Conservation (phyloP, 2,888 invertebrate species). For the Tridacna gigas region DNA sequence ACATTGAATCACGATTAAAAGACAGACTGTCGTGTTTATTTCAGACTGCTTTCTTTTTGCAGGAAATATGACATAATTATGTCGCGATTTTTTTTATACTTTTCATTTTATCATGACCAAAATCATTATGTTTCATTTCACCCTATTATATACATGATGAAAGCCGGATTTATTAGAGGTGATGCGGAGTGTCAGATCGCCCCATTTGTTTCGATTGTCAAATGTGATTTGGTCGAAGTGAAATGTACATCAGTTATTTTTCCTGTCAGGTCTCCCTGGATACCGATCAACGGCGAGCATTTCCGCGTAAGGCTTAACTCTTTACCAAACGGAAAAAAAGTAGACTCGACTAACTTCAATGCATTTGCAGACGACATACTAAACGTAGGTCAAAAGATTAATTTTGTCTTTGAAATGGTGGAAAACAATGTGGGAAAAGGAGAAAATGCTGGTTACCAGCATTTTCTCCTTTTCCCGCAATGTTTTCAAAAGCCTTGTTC, state of each 20-base stretch:
- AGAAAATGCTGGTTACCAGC: too few relatives aligned
- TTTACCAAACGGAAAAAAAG: too few relatives aligned
- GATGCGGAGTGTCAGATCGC: constrained; percentile 49
- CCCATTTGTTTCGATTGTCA: constrained; percentile 64
- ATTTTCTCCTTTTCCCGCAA: too few relatives aligned
- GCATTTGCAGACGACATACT: too few relatives aligned
- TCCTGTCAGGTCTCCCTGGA: constrained; percentile 56
- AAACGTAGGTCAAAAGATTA: too few relatives aligned
- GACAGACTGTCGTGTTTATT: background rate
- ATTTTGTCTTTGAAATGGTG: too few relatives aligned
- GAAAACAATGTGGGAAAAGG: too few relatives aligned
- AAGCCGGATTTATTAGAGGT: constrained; percentile 54
- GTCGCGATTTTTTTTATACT: background rate
- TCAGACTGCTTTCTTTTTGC: background rate
- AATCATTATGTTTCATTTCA: background rate
- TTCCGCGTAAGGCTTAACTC: background rate
- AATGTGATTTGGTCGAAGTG: constrained; percentile 60
- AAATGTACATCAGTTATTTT: constrained; percentile 59
- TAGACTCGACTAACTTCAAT: too few relatives aligned
- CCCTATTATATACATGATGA: background rate
- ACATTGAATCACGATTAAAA: constrained; percentile 4
- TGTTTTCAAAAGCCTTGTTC: too few relatives aligned
- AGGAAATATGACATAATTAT: constrained; percentile 21
- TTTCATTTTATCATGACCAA: background rate
- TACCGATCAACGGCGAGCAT: constrained; percentile 18